These are phyloP conservation scores for Dicrurus megarhynchus DNA, from an alignment of 2,113 vertebrate genomes.

Conservation along the genomic window DNA sequence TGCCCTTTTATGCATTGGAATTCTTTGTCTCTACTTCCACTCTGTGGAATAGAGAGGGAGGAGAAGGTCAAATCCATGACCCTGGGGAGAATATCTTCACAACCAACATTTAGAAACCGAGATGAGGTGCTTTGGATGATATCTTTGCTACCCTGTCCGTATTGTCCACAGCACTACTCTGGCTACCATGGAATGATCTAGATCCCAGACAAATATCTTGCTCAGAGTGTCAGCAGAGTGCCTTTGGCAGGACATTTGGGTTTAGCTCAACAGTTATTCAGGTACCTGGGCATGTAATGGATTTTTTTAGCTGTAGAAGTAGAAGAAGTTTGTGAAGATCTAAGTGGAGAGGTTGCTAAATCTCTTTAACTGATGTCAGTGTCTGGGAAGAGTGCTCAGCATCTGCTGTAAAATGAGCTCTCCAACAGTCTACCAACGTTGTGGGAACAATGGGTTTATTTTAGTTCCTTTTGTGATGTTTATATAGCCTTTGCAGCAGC, in stretches of 20 bases:
- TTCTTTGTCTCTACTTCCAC: background rate
- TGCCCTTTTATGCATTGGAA: background rate
- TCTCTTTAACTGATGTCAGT: background rate
- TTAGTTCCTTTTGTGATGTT: background rate
- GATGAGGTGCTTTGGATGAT: background rate
- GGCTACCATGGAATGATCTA: background rate
- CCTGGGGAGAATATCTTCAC: background rate
- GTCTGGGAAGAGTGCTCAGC: background rate
- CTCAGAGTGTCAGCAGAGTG: background rate
- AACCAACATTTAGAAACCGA: background rate
- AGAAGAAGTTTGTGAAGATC: background rate
- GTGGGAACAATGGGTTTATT: background rate
- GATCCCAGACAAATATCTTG: background rate
- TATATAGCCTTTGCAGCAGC: background rate
- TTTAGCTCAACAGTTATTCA: background rate
- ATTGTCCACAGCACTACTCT: background rate
- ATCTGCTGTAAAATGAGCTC: background rate
- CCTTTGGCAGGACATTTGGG: background rate
- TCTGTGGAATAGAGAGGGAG: background rate
- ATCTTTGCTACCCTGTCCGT: background rate
- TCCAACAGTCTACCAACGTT: background rate
- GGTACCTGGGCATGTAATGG: background rate
- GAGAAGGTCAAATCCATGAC: background rate
- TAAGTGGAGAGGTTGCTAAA: background rate
- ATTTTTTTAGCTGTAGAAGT: background rate